phyloP scores from a whole-genome alignment of 1,140 invertebrate genomes.

The Trialeurodes vaporariorum region DNA sequence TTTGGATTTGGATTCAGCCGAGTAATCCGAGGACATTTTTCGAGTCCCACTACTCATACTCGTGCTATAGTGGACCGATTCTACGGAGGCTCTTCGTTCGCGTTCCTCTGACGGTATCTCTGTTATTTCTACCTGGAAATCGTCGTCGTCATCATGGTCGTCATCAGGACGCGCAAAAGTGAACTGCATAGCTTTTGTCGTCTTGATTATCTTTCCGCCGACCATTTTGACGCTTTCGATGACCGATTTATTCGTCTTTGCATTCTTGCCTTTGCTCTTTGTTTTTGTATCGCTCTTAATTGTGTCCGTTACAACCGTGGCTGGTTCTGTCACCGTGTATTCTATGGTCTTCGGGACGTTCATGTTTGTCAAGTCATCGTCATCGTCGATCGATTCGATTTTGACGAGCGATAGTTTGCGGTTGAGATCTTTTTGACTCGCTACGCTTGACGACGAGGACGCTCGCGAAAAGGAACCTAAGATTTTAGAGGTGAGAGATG shows the following conservation, averaged over 20 bases:
- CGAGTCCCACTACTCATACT: too few relatives aligned
- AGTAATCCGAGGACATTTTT: background rate
- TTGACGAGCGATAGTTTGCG: background rate
- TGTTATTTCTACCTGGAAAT: background rate
- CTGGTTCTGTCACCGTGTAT: background rate
- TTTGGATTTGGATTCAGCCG: background rate
- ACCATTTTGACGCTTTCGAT: constrained; percentile 6
- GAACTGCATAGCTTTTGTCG: constrained; percentile 1
- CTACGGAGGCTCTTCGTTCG: background rate
- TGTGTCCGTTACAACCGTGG: background rate
- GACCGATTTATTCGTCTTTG: background rate
- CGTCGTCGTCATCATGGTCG: background rate
- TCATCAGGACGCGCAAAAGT: background rate
- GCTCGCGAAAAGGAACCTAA: background rate
- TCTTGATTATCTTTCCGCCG: constrained; percentile 13
- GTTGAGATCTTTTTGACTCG: background rate
- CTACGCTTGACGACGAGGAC: background rate
- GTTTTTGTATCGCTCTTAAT: background rate
- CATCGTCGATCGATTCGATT: background rate
- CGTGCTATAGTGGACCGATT: background rate
- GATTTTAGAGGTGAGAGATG: background rate
- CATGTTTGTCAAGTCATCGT: background rate
- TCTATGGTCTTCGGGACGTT: background rate
- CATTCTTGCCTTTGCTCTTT: background rate
- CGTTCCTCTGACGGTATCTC: background rate